Evolutionary conservation across 2,113 vertebrate species (phyloP).

Genomic region (Dasyornis broadbenti): DNA sequence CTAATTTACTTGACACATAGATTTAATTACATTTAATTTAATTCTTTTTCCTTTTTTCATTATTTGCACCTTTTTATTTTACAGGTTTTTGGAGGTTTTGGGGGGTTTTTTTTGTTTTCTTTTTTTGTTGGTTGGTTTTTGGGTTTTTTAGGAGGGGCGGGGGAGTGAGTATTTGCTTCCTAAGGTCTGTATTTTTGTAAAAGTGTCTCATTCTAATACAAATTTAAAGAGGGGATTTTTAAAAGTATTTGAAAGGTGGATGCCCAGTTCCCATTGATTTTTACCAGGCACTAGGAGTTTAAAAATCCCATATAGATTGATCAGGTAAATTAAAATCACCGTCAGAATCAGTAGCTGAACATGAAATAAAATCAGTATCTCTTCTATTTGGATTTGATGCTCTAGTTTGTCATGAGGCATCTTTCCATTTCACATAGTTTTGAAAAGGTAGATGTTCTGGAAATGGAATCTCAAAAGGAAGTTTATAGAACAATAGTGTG

Average conservation of each 20-base stretch:
- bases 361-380: neutral
- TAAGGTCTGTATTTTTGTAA: neutral
- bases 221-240: neutral
- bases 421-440: neutral
- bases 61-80: neutral
- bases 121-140: neutral
- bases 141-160: accelerated
- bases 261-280: neutral
- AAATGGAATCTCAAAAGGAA: neutral
- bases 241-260: neutral
- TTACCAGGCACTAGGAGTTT: neutral
- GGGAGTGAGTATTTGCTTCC: neutral
- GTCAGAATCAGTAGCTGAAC: neutral
- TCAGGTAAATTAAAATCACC: neutral
- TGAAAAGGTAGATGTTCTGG: neutral
- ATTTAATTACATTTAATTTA: too few species aligned
- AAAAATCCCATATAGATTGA: neutral
- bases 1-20: neutral
- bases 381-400: neutral
- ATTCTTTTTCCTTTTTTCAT: neutral
- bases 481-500: neutral
- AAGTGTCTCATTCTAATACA: neutral
- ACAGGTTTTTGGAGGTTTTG: too few species aligned
- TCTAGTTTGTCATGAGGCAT: neutral
- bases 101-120: neutral